Evolutionary conservation across 2,113 vertebrate genomes (phyloP).

Genomic region (Saccopteryx bilineata): DNA sequence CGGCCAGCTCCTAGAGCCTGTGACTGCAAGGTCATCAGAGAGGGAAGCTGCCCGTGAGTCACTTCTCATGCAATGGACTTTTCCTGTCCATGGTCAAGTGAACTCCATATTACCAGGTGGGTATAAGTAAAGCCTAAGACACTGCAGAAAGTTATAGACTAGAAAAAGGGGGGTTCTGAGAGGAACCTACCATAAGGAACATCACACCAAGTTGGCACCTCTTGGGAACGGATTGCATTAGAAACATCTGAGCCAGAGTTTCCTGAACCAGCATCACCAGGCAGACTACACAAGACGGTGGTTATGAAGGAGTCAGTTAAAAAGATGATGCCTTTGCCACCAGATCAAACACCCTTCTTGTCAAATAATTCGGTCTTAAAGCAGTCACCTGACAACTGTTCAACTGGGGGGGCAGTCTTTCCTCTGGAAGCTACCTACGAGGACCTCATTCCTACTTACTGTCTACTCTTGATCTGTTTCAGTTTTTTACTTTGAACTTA

Average conservation of each 20-base stretch:
- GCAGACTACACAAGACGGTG: rapidly evolving
- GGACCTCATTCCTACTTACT: rapidly evolving
- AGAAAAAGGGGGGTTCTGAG: not conserved
- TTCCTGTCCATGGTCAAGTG: not conserved
- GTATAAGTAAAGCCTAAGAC: not conserved
- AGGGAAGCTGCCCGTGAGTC: too few relatives aligned
- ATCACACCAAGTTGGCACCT: too few relatives aligned
- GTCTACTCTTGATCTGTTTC: rapidly evolving
- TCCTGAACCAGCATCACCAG: not conserved
- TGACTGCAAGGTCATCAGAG: rapidly evolving
- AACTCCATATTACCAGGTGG: not conserved
- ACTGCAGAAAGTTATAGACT: too few relatives aligned
- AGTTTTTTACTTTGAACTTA: too few relatives aligned
- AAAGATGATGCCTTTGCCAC: not conserved
- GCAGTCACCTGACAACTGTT: not conserved
- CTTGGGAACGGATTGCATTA: not conserved
- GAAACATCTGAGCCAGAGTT: not conserved
- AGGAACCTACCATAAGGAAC: not conserved
- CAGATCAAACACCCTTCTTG: too few relatives aligned
- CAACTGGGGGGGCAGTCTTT: not conserved
- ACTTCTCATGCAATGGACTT: not conserved
- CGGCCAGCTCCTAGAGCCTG: not conserved
- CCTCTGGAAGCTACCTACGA: not conserved
- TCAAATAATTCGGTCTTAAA: not conserved
- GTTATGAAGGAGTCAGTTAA: rapidly evolving